A percentile compares a stretch with the other conserved stretches of the same genome.
Evolutionary conservation across 2,797 vertebrate genomes (phyloP).

Genomic region (Halcyon leucocephala): DNA sequence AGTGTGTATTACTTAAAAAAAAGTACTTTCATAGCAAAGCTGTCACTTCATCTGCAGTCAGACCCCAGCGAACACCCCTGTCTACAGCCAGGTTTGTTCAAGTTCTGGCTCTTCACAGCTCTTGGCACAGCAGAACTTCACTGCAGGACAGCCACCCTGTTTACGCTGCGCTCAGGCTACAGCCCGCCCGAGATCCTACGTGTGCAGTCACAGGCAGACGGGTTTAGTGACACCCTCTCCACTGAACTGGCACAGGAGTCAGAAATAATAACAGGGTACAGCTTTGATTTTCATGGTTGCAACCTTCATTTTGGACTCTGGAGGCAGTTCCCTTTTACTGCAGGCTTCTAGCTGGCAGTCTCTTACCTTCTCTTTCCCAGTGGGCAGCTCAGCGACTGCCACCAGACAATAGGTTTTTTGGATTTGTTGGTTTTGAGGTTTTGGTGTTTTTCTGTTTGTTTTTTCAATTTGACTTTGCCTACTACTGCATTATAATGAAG

Average conservation of each 20-base stretch:
- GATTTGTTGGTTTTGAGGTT: not conserved
- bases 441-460: not conserved
- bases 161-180: not conserved
- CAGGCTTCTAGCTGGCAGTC: not conserved
- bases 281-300: not conserved
- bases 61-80: not conserved
- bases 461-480: not conserved
- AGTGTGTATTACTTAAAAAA: not conserved
- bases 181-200: not conserved
- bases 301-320: not conserved
- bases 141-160: not conserved
- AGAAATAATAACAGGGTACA: not conserved
- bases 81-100: not conserved
- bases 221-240: not conserved
- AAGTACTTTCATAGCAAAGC: not conserved
- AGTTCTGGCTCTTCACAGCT: not conserved
- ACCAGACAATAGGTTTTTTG: not conserved
- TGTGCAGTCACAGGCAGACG: rapidly evolving
- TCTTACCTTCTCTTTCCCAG: not conserved
- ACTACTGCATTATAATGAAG: not conserved
- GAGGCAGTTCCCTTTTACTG: not conserved
- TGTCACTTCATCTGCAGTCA: not conserved
- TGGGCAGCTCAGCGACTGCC: not conserved
- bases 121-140: not conserved
- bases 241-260: rapidly evolving